Percentiles rank a stretch among this genome's conserved stretches.
Evolutionary conservation across 2,113 vertebrate genomes (phyloP).

Genomic region (Psammodynastes pulverulentus): DNA sequence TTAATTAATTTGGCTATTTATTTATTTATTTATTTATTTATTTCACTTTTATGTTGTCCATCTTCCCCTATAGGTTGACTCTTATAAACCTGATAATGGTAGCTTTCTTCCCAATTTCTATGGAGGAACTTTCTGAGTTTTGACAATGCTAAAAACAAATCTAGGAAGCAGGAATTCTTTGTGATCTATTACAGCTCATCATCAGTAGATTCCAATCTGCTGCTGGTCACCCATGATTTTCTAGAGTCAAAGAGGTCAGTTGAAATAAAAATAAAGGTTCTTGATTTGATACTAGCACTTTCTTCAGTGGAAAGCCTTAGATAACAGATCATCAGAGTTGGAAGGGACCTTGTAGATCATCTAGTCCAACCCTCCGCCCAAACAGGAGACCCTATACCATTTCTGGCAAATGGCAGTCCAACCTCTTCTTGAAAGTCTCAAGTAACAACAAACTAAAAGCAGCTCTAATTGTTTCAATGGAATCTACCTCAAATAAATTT

Average conservation of each 20-base stretch:
- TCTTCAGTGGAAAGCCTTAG: not conserved
- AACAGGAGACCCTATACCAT: too few relatives aligned
- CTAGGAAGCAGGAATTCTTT: not conserved
- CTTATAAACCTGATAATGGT: not conserved
- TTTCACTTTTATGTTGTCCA: not conserved
- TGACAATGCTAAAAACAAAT: not conserved
- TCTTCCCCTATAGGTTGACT: not conserved
- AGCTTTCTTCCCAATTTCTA: not conserved
- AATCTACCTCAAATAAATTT: not conserved
- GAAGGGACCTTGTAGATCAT: too few relatives aligned
- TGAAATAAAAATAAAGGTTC: not conserved
- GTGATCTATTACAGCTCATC: not conserved
- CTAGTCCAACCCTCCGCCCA: too few relatives aligned
- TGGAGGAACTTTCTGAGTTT: not conserved
- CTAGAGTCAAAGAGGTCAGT: not conserved
- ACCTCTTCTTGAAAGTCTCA: too few relatives aligned
- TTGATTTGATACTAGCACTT: not conserved
- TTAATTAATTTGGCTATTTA: too few relatives aligned
- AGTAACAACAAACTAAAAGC: conserved; percentile 44
- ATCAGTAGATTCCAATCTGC: not conserved
- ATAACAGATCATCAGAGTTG: too few relatives aligned
- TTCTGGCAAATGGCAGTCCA: too few relatives aligned
- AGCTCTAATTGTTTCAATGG: not conserved
- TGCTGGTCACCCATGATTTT: not conserved
- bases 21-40: too few relatives aligned